Evolutionary conservation across 2,888 invertebrate genomes (phyloP).

Genomic region (Megastigmus dorsalis): DNA sequence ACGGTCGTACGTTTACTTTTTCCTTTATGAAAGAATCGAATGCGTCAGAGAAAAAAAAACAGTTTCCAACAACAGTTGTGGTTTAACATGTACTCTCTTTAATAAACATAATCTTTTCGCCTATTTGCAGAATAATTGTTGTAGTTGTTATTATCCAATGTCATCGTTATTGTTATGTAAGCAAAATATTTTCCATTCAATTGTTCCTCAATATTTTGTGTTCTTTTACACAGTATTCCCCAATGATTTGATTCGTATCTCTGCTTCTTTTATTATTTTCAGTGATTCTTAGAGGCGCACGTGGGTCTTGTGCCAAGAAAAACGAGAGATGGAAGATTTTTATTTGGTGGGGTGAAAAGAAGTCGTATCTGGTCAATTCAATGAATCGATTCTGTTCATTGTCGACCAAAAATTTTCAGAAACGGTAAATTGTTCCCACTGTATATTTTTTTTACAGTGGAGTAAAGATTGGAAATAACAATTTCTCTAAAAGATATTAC

Average conservation of each 20-base stretch:
- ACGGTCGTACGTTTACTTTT: too few relatives aligned
- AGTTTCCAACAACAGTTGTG: too few relatives aligned
- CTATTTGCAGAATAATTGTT: too few relatives aligned
- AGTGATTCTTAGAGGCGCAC: neutral
- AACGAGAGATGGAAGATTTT: slow-evolving; percentile 3
- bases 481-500: too few relatives aligned
- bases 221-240: slow-evolving; percentile 25
- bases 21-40: too few relatives aligned
- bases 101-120: too few relatives aligned
- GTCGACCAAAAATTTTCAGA: neutral
- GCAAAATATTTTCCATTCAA: too few relatives aligned
- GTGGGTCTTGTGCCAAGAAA: neutral
- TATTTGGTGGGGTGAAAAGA: slow-evolving; percentile 5
- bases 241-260: slow-evolving; percentile 22
- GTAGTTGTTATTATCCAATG: too few relatives aligned
- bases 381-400: slow-evolving; percentile 27
- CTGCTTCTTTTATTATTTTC: neutral
- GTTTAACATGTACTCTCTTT: too few relatives aligned
- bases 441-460: neutral
- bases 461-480: neutral
- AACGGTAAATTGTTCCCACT: slow-evolving; percentile 15
- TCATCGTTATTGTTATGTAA: too few relatives aligned
- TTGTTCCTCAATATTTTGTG: too few relatives aligned
- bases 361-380: slow-evolving; percentile 22
- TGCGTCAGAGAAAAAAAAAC: too few relatives aligned